A percentile compares a stretch with the other conserved stretches of the same genome.
Evolutionary conservation across 2,797 vertebrate species (phyloP).

Genomic region (Argentina silus): DNA sequence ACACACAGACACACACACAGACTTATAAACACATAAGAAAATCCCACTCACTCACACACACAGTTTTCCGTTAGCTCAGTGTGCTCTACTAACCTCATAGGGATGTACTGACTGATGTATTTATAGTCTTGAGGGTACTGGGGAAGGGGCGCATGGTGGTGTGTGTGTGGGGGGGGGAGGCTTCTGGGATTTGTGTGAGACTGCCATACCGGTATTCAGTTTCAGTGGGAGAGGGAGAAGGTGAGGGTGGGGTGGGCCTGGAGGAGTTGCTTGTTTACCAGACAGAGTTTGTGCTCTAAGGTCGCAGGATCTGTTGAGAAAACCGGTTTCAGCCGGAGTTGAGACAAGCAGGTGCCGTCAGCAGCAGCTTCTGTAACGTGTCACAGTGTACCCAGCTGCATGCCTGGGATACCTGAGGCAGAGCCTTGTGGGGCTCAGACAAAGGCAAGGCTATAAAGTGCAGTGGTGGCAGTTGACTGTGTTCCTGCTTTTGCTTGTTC

Average conservation of each 20-base stretch:
- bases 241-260: slow-evolving; percentile 45
- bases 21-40: background rate
- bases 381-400: background rate
- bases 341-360: slow-evolving; percentile 24
- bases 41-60: background rate
- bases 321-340: slow-evolving; percentile 51
- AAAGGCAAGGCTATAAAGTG: background rate
- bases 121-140: slow-evolving; percentile 27
- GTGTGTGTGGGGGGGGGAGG: background rate
- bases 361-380: background rate
- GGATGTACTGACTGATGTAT: slow-evolving; percentile 22
- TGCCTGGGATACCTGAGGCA: no score
- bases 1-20: background rate
- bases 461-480: background rate
- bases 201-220: slow-evolving; percentile 52
- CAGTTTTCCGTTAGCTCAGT: background rate
- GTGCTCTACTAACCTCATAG: slow-evolving; percentile 48
- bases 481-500: background rate
- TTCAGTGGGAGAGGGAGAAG: slow-evolving; percentile 51
- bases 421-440: background rate
- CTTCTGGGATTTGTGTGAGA: slow-evolving; percentile 24
- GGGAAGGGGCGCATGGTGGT: no score
- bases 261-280: slow-evolving; percentile 68
- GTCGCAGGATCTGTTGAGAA: slow-evolving; percentile 49
- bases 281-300: slow-evolving; percentile 40